Evolutionary conservation across 2,888 invertebrate species (phyloP).

Genomic region (Epirrhoe tristata): DNA sequence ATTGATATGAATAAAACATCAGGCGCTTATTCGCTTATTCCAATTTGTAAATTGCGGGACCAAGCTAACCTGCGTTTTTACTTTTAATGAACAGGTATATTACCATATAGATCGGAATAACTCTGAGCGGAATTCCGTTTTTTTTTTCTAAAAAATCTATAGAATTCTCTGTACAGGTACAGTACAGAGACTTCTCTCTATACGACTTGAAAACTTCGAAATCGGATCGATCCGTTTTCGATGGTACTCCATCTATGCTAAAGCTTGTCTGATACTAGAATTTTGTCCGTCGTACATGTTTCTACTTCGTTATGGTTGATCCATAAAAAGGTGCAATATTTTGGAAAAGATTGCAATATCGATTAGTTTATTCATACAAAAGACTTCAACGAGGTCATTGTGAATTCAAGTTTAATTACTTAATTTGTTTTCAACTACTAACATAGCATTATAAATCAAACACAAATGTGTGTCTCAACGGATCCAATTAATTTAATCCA

Average conservation of each 20-base stretch:
- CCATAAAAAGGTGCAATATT: no score
- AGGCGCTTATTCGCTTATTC: slow-evolving; percentile 33
- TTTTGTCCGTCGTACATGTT: no score
- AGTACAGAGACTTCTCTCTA: no score
- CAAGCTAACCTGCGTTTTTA: slow-evolving; percentile 18
- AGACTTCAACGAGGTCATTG: slow-evolving; percentile 18
- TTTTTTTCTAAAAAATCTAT: background rate
- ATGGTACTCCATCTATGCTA: background rate
- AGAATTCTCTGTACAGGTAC: background rate
- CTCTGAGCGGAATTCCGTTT: background rate
- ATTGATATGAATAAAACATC: slow-evolving; percentile 36
- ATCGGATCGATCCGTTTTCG: background rate
- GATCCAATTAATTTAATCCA: slow-evolving; percentile 19
- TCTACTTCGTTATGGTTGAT: no score
- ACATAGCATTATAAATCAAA: slow-evolving; percentile 6
- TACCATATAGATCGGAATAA: slow-evolving; percentile 18
- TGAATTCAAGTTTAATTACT: background rate
- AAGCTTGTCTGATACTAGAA: background rate
- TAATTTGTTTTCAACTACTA: background rate
- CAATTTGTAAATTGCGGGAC: slow-evolving; percentile 30
- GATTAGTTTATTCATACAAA: slow-evolving; percentile 19
- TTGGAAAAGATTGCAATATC: slow-evolving; percentile 9
- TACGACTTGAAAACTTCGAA: background rate
- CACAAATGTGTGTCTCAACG: background rate
- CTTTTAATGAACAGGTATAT: slow-evolving; percentile 17